Percentiles rank a stretch among this genome's conserved stretches.
These are phyloP conservation scores for Silvanus unidentatus DNA, from an alignment of 2,888 invertebrate genomes.

Conservation along the genomic window DNA sequence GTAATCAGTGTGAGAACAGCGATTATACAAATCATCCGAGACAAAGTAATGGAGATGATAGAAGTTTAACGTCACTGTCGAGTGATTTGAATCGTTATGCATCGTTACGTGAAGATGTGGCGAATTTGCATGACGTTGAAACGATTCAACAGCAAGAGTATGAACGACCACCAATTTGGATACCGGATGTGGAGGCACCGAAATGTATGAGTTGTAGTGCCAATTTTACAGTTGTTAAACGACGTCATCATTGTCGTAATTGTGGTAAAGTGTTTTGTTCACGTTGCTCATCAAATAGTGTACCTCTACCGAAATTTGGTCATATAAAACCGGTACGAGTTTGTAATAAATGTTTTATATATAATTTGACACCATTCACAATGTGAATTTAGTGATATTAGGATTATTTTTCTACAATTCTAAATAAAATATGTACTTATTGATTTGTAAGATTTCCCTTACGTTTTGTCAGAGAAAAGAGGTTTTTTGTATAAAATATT, in stretches of 20 bases:
- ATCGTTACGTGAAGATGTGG: constrained; percentile 28
- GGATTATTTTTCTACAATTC: too few species aligned
- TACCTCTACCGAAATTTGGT: constrained; percentile 88
- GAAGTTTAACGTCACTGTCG: constrained; percentile 19
- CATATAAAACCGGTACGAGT: constrained; percentile 90
- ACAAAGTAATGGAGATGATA: constrained; percentile 18
- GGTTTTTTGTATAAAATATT: too few species aligned
- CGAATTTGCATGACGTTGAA: constrained; percentile 20
- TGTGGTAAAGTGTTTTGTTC: constrained; percentile 96
- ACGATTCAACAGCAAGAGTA: constrained; percentile 8
- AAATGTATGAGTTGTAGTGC: constrained; percentile 90
- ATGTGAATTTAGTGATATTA: constrained; percentile 29
- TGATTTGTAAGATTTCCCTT: too few species aligned
- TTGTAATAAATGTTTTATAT: constrained; percentile 81
- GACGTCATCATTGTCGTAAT: constrained; percentile 94
- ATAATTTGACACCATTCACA: constrained; percentile 62
- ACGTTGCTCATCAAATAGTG: constrained; percentile 86
- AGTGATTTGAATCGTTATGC: constrained; percentile 28
- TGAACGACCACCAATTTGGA: constrained; percentile 76
- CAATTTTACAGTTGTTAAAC: constrained; percentile 89
- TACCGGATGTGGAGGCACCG: constrained; percentile 88
- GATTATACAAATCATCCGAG: constrained; percentile 36
- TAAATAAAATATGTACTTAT: too few species aligned
- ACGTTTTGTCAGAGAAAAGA: too few species aligned
- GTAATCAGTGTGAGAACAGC: constrained; percentile 29